Evolutionary conservation across 2,113 vertebrate genomes (phyloP).

Genomic region (Plecturocebus donacophilus): DNA sequence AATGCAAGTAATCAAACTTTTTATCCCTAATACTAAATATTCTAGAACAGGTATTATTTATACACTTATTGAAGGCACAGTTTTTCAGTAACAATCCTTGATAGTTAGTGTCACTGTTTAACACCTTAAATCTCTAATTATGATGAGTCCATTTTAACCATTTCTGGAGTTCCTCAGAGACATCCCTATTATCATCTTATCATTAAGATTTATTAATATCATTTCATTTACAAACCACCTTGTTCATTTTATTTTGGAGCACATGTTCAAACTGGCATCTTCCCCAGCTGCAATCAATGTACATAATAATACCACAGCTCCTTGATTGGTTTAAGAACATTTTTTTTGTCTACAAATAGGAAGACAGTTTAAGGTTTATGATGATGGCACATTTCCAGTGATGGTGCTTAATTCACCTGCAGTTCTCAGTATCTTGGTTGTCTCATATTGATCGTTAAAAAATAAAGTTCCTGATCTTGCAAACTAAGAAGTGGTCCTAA

Average conservation of each 20-base stretch:
- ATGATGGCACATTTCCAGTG: slow-evolving; percentile 22
- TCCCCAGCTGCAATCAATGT: slow-evolving; percentile 58
- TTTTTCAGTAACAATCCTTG: neutral
- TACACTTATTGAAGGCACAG: neutral
- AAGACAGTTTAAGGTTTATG: slow-evolving; percentile 31
- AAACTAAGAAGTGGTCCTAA: neutral
- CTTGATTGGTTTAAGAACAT: slow-evolving; percentile 52
- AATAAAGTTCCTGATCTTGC: slow-evolving; percentile 16
- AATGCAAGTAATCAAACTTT: neutral
- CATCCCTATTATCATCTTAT: slow-evolving; percentile 26
- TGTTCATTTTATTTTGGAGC: slow-evolving; percentile 46
- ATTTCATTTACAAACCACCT: slow-evolving; percentile 60
- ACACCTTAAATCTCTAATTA: neutral
- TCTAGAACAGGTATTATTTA: neutral
- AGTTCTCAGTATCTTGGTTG: neutral
- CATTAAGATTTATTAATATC: slow-evolving; percentile 56
- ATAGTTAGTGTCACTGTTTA: neutral
- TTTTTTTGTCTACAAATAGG: slow-evolving; percentile 49
- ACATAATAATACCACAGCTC: neutral
- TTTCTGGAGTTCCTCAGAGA: neutral
- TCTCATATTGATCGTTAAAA: slow-evolving; percentile 43
- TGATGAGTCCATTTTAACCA: neutral
- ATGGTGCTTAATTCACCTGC: neutral
- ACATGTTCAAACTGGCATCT: slow-evolving; percentile 67
- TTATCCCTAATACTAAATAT: neutral